These are phyloP conservation scores for Orbicella faveolata DNA, from an alignment of 64 coral and sea anemone species.

Conservation along the genomic window DNA sequence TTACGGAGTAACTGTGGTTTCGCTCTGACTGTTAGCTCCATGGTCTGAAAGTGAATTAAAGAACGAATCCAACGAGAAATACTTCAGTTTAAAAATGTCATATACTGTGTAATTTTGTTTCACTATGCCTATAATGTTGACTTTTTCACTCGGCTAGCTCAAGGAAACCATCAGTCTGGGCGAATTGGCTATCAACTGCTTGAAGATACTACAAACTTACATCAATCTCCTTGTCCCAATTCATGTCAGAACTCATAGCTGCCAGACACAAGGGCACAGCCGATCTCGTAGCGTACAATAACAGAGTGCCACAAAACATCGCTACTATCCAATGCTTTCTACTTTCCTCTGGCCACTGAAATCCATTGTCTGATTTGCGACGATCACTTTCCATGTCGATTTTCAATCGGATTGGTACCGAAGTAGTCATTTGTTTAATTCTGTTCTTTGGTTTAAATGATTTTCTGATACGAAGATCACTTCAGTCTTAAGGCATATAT, in stretches of 20 bases:
- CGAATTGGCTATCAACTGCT: not conserved
- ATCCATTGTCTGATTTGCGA: constrained; percentile 10
- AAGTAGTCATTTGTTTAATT: constrained; percentile 12
- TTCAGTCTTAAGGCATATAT: no score
- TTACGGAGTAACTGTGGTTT: no score
- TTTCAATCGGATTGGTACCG: constrained; percentile 1
- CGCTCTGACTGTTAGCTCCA: no score
- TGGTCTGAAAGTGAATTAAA: no score
- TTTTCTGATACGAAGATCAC: no score
- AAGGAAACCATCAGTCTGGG: no score
- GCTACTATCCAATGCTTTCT: constrained; percentile 50
- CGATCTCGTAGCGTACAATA: constrained; percentile 52
- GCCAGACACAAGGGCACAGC: constrained; percentile 67
- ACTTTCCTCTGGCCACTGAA: constrained; percentile 20
- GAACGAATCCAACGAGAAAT: no score
- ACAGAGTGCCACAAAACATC: constrained; percentile 62
- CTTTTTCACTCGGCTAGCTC: no score
- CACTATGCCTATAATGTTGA: no score
- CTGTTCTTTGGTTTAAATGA: not conserved
- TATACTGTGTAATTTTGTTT: no score
- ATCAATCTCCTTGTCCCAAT: constrained; percentile 62
- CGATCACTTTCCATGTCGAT: not conserved
- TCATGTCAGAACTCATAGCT: constrained; percentile 54
- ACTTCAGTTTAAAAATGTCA: no score
- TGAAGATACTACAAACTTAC: constrained; percentile 16